These are phyloP conservation scores for Pollimyrus isidori DNA, from an alignment of 2,113 vertebrate species.

Conservation along the genomic window DNA sequence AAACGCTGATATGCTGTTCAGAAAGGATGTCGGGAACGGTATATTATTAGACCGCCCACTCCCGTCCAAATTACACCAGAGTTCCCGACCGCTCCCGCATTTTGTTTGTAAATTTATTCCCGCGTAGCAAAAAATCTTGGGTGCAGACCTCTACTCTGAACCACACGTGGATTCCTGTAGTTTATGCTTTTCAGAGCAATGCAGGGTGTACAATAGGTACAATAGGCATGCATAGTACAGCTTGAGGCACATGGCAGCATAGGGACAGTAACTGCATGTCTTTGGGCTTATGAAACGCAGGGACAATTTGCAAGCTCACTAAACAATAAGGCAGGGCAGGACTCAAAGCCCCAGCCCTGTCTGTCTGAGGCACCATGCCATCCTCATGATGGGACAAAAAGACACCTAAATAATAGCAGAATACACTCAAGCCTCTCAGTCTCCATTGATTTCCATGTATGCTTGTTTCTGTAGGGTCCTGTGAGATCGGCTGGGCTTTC, in stretches of 20 bases:
- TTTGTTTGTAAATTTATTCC: too few relatives aligned
- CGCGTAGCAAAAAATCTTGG: too few relatives aligned
- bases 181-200: background rate
- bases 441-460: background rate
- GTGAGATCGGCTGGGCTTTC: slow-evolving; percentile 93
- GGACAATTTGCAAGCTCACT: background rate
- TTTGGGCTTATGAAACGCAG: background rate
- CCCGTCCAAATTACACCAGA: too few relatives aligned
- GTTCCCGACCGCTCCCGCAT: too few relatives aligned
- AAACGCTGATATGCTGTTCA: too few relatives aligned
- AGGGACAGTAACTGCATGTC: background rate
- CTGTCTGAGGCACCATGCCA: background rate
- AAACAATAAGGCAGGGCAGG: background rate
- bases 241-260: background rate
- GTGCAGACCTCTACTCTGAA: too few relatives aligned
- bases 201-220: background rate
- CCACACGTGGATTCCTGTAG: background rate
- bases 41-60: too few relatives aligned
- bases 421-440: background rate
- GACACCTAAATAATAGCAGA: background rate
- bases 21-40: too few relatives aligned
- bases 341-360: background rate
- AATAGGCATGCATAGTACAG: background rate
- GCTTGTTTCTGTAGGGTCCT: slow-evolving; percentile 66
- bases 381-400: background rate